Conservation (phyloP, 2,888 invertebrate genomes). For the Rhingia rostrata region DNA sequence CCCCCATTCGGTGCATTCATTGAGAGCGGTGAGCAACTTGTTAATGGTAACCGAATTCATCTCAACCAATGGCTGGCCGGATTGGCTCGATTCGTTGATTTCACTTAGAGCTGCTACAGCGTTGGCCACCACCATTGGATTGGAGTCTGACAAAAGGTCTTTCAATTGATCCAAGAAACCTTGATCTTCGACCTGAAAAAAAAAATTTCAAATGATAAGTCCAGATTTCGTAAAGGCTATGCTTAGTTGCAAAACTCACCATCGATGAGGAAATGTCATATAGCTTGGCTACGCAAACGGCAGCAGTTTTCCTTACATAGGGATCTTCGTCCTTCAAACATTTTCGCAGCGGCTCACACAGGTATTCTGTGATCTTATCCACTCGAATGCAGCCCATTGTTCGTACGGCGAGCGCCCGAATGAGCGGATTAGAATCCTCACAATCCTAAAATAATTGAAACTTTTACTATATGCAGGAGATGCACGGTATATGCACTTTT, state of each 20-base stretch:
- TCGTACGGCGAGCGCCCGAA: conserved; percentile 97
- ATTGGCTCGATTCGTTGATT: conserved; percentile 98
- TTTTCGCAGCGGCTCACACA: conserved; percentile 98
- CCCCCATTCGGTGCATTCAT: conserved; percentile 99
- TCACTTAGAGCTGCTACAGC: conserved; percentile 99
- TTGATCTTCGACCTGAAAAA: conserved; percentile 84
- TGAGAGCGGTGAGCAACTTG: conserved; percentile 97
- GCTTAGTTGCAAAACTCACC: conserved; percentile 82
- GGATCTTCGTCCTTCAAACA: conserved; percentile 98
- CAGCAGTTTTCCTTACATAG: conserved; percentile 98
- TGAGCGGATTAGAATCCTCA: conserved; percentile 99
- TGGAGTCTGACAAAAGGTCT: conserved; percentile 98
- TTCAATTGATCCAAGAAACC: conserved; percentile 98
- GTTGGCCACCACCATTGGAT: conserved; percentile 99
- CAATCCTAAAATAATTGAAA: conserved; percentile 89
- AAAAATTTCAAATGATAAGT: too few relatives aligned
- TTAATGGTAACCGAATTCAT: conserved; percentile 99
- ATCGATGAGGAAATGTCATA: conserved; percentile 95
- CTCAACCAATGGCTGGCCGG: conserved; percentile 95
- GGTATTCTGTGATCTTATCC: conserved; percentile 99
- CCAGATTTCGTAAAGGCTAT: too few relatives aligned
- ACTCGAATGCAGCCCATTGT: conserved; percentile 99
- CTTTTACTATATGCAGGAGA: conserved; percentile 1
- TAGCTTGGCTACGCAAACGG: conserved; percentile 99
- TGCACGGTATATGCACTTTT: not conserved